Conservation (phyloP, 2,113 vertebrate genomes). For the Cygnus buccinator region DNA sequence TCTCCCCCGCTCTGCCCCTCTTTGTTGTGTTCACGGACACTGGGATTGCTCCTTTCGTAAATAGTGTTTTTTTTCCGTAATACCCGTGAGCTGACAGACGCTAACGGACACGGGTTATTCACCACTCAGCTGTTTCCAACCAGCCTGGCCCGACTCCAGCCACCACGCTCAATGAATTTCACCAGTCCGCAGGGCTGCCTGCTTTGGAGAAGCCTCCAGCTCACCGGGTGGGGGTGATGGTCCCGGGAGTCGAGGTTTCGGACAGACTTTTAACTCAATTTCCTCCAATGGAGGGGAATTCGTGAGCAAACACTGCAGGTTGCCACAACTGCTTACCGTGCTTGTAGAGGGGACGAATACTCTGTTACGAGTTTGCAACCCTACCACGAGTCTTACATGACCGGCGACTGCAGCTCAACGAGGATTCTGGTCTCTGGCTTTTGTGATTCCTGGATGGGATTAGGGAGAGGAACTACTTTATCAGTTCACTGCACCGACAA, state of each 20-base stretch:
- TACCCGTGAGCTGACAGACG: neutral
- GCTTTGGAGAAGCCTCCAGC: neutral
- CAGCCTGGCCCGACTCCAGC: neutral
- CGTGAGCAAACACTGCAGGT: neutral
- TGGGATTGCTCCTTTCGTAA: neutral
- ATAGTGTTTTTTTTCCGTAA: neutral
- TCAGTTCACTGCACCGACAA: neutral
- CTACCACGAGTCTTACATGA: neutral
- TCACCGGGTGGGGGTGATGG: neutral
- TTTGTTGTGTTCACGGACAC: fast-evolving
- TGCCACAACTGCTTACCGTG: neutral
- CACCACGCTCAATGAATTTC: neutral
- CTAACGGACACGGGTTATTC: fast-evolving
- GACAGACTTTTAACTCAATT: neutral
- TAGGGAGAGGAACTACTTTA: slow-evolving; percentile 7
- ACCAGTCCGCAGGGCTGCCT: fast-evolving
- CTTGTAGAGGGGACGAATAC: neutral
- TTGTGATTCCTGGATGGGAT: neutral
- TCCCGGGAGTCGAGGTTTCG: neutral
- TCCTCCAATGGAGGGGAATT: neutral
- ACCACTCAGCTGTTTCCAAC: neutral
- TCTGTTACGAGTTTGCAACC: neutral
- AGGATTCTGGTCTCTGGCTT: neutral
- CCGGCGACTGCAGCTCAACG: neutral
- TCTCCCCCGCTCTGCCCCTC: neutral